Conservation (phyloP, 2,797 vertebrate genomes). For the Acipenser transmontanus region DNA sequence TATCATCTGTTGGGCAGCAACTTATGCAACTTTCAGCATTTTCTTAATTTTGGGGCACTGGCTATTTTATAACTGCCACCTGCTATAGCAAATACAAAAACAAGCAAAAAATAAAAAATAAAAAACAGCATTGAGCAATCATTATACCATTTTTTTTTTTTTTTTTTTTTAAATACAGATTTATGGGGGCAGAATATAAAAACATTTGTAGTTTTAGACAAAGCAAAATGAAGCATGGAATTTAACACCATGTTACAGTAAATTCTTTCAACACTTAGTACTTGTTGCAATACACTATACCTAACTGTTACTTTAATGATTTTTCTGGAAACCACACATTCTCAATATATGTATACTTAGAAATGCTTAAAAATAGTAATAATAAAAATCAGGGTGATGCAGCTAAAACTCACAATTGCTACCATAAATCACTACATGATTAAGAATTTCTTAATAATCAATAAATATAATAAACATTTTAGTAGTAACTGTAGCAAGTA, state of each 20-base stretch:
- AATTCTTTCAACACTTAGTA: constrained; percentile 34
- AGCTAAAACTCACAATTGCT: constrained; percentile 13
- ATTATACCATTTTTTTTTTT: background rate
- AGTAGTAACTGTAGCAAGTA: constrained; percentile 35
- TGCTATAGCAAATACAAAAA: background rate
- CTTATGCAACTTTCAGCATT: constrained; percentile 4
- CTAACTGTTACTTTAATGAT: constrained; percentile 31
- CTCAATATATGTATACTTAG: constrained; percentile 25
- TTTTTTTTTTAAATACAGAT: background rate
- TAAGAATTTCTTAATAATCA: constrained; percentile 26
- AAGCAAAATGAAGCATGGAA: constrained; percentile 26
- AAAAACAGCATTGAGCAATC: background rate
- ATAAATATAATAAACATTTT: constrained; percentile 39
- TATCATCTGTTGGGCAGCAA: background rate
- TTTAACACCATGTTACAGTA: constrained; percentile 35
- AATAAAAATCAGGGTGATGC: constrained; percentile 8
- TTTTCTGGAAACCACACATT: constrained; percentile 30
- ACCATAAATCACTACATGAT: constrained; percentile 31
- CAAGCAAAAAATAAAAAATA: background rate
- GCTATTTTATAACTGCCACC: background rate
- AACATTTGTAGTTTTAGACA: constrained; percentile 26
- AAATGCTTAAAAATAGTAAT: constrained; percentile 30
- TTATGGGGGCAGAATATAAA: too few species aligned
- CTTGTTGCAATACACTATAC: constrained; percentile 36
- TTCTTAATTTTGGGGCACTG: constrained; percentile 1